phyloP scores from a whole-genome alignment of 2,113 vertebrate genomes.

The Hypocryptadius cinnamomeus region DNA sequence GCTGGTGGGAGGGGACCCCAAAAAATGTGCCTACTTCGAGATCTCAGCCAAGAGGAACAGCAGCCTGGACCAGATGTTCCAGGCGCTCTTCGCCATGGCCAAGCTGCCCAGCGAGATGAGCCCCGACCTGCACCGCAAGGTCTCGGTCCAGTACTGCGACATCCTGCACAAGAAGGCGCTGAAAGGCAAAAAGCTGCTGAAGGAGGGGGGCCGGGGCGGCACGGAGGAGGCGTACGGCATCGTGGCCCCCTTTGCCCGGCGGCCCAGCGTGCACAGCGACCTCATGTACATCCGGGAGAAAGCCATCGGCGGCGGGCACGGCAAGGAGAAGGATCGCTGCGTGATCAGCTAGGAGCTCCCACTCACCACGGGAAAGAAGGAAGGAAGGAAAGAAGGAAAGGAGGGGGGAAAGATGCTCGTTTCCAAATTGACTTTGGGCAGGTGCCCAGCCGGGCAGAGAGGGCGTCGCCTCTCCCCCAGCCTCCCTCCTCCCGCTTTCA shows the following conservation, averaged over 20 bases:
- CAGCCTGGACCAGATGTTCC: slow-evolving; percentile 95
- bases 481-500: background rate
- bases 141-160: slow-evolving; percentile 91
- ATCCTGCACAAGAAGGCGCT: slow-evolving; percentile 84
- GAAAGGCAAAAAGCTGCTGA: slow-evolving; percentile 80
- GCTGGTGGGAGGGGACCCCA: slow-evolving; percentile 82
- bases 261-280: slow-evolving; percentile 97
- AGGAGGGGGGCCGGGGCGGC: slow-evolving; percentile 68
- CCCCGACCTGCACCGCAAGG: slow-evolving; percentile 91
- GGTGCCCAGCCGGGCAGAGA: background rate
- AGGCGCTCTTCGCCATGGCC: slow-evolving; percentile 89
- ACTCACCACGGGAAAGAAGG: background rate
- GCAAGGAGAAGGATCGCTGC: slow-evolving; percentile 90
- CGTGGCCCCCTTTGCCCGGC: slow-evolving; percentile 88
- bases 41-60: slow-evolving; percentile 96
- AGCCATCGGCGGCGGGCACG: slow-evolving; percentile 78
- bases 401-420: background rate
- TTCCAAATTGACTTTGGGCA: background rate
- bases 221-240: slow-evolving; percentile 85
- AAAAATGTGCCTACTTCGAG: slow-evolving; percentile 92
- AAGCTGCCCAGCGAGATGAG: slow-evolving; percentile 97
- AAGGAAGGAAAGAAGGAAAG: background rate
- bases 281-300: slow-evolving; percentile 97
- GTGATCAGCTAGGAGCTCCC: slow-evolving; percentile 81
- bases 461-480: background rate